Evolutionary conservation across 1,140 invertebrate species (phyloP), one percentile per base, ranked within the genome.

Genomic region (Lanistes nyassanus): DNA sequence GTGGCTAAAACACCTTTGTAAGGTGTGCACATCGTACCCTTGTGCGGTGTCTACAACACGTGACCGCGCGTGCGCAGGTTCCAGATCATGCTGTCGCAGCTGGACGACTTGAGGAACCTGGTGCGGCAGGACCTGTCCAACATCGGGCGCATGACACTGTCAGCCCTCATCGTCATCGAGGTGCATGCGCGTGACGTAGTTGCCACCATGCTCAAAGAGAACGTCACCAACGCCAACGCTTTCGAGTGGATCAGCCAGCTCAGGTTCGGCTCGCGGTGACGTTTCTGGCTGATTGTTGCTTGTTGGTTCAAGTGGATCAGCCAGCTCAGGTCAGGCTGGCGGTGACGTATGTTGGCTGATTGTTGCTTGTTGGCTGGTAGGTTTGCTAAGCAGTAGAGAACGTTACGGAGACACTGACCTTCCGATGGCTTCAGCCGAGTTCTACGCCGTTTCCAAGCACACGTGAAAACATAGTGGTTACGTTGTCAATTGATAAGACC

Each of bases 291-390:
- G n/a, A n/a, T n/a, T n/a, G n/a, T n/a, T n/a, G n/a, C n/a, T n/a
- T n/a, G n/a, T n/a, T n/a, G n/a, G n/a, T 90, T 90, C 84, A 89
- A 90, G 82, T 90, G 89, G 89, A 89, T 90, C 68, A 89, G 87
- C 81, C 89, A 90, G 77, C 79, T 90, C 4, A 86, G 88, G 86
- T 89, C 77, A 86, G 98, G 42, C 19, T 9, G 5, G 42, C 42
- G 42, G 42, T 2, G 42, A 47, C 9, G 42, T 47, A 47, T 9
- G 2, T 47, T 47, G 42, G 42, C n/a, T n/a, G n/a, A n/a, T n/a
- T n/a, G n/a, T n/a, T n/a, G n/a, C n/a, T n/a, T n/a, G n/a, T n/a
- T n/a, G n/a, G n/a, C n/a, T n/a, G n/a, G n/a, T n/a, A n/a, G n/a
- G n/a, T n/a, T n/a, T n/a, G n/a, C n/a, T n/a, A n/a, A n/a, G n/a